phyloP scores from a whole-genome alignment of 2,888 invertebrate genomes.

The Brachyptera putata region DNA sequence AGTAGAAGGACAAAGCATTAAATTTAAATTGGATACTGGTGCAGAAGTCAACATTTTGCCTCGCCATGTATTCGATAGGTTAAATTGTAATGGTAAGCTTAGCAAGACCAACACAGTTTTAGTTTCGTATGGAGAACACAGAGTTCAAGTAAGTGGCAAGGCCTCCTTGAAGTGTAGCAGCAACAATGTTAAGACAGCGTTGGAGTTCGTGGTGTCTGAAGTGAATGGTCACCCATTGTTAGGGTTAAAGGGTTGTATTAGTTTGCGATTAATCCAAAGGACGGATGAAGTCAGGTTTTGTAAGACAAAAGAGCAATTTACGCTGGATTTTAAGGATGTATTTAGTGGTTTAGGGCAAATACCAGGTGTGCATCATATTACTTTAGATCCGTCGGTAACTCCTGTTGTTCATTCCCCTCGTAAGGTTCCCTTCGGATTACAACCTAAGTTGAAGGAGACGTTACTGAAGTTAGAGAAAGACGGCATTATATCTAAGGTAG shows the following conservation, averaged over 20 bases:
- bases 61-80: neutral
- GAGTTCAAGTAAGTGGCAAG: neutral
- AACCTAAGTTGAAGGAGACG: neutral
- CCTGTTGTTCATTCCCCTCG: constrained; percentile 8
- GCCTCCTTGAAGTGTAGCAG: neutral
- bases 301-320: neutral
- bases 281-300: neutral
- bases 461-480: neutral
- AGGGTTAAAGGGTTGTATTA: neutral
- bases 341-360: constrained; percentile 5
- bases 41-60: neutral
- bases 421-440: neutral
- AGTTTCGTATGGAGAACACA: neutral
- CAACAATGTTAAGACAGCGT: neutral
- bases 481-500: neutral
- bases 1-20: neutral
- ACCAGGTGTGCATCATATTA: neutral
- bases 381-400: neutral
- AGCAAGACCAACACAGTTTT: neutral
- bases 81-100: neutral
- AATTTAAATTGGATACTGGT: neutral
- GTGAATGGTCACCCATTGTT: neutral
- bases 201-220: neutral
- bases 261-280: neutral
- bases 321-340: neutral